Base-by-base conservation (phyloP, 2,888 invertebrate genomes). In the Drosophila siamana region DNA sequence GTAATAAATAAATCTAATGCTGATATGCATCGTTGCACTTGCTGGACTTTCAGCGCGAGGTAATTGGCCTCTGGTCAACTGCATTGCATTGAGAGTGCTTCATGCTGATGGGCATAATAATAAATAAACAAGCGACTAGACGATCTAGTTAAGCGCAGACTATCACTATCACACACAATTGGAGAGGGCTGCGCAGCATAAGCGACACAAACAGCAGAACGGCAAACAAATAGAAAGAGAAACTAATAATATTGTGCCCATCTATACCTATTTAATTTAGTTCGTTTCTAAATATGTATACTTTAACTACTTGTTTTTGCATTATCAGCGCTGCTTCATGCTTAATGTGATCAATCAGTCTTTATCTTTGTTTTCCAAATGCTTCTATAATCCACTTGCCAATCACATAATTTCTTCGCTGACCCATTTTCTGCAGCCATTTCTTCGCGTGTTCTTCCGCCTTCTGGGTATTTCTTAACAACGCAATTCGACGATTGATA, bases 1-100 rank as follows among this genome's bases (percentile, higher is more conserved):
- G 19, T 36, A 62, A 62, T 67, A 73, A 75, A 75, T 78, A 73
- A 75, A 75, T 78, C 78, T 78, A 78, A 79, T 79, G 68, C 65
- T 68, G 74, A 69, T 71, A 74, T 74, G 66, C 80, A 79, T 77
- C 76, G 76, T 59, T 73, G 77, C 69, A 65, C 54, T 59, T 64
- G 73, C 69, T 76, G 72, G 78, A 76, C 79, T 64, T 67, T 78
- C 66, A 78, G 63, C 63, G 36, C 52, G 78, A 78, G 78, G 78
- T 78, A 77, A 68, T 77, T 78, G 80, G 71, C 80, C 78, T 79
- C 67, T 77, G 61, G 26, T 52, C 52, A 48, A 36, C 41, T 48
- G 19, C 40, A 38, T 38, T 38, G 36, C 36, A 38, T 38, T 26
- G 46, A 47, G 24, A 55, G 16, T 33, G 41, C 24, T 36, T 56